These are phyloP conservation scores for Callimorpha dominula DNA, from an alignment of 2,888 invertebrate species.

Conservation along the genomic window DNA sequence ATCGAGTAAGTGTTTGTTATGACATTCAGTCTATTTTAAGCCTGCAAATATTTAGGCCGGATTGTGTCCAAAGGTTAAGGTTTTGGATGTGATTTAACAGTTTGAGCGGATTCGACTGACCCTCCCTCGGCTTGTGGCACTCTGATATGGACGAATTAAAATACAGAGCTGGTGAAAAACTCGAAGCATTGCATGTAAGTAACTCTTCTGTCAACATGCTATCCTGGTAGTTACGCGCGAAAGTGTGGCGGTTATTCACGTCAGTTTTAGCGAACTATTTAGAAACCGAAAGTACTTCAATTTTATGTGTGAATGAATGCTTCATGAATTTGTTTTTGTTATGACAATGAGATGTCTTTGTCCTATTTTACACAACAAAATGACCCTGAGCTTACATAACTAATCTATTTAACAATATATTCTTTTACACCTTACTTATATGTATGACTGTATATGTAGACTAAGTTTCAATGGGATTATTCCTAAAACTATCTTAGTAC, in stretches of 20 bases:
- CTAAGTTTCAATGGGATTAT: not conserved
- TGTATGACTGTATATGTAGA: not conserved
- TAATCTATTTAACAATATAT: constrained; percentile 10
- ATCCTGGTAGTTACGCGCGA: constrained; percentile 70
- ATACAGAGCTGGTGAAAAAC: constrained; percentile 79
- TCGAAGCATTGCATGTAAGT: constrained; percentile 83
- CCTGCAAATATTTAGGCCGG: constrained; percentile 74
- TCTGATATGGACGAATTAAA: constrained; percentile 82
- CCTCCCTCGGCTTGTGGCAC: constrained; percentile 61
- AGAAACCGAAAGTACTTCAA: constrained; percentile 34
- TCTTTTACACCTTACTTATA: not conserved
- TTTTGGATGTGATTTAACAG: constrained; percentile 73
- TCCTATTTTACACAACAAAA: constrained; percentile 47
- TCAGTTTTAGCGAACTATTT: constrained; percentile 47
- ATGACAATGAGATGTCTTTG: constrained; percentile 62
- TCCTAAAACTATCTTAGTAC: not conserved
- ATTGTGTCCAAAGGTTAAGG: constrained; percentile 84
- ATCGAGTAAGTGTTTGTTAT: constrained; percentile 50
- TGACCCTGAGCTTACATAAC: constrained; percentile 76
- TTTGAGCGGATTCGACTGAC: constrained; percentile 65
- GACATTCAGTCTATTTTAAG: constrained; percentile 80
- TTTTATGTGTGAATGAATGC: constrained; percentile 14
- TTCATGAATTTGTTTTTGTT: constrained; percentile 50
- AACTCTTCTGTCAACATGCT: constrained; percentile 54
- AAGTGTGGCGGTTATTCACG: constrained; percentile 60